Evolutionary conservation across 2,797 vertebrate genomes (phyloP), one percentile per base, ranked within the genome.

Genomic region (Rhyacichthys aspro): DNA sequence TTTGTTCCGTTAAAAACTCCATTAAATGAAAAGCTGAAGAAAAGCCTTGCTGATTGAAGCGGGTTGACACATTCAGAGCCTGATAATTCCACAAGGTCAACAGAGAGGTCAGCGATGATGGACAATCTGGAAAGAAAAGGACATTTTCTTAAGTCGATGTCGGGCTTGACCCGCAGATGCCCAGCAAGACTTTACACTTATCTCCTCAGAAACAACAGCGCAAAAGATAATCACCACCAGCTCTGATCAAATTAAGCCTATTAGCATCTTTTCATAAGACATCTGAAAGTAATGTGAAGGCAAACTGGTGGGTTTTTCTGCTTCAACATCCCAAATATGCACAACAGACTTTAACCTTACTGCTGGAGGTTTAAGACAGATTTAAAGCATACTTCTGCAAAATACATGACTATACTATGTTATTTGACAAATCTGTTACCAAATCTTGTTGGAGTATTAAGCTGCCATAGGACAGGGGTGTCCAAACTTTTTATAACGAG

Each of bases 211-310:
- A 62, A 66, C 53, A 63, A 62, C 57, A 63, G 33, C 15, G 12
- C 6, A 62, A 49, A 59, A 46, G 48, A 68, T 72, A 73, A 81
- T 78, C 65, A 57, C 45, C 68, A 47, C 56, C 49, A 49, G 47
- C 36, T 75, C 43, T 63, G 71, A 83, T 77, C 68, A 62, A 76
- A 78, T 82, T 70, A 76, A 81, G 68, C 64, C 69, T 62, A 55
- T 82, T 87, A 78, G 64, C 38, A 67, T 76, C 50, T 75, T 52
- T 45, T 69, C 61, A 64, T 63, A 70, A 71, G 69, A 72, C 41
- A 43, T n/a, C 44, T 61, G 70, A 34, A 48, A 73, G 64, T 59
- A 14, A 58, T 19, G 38, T 39, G 42, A 56, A 41, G 28, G 57
- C 34, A 82, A 81, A 69, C 5, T 46, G 48, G 49, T 52, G 43